These are phyloP conservation scores for Herminia tarsipennalis DNA, from an alignment of 2,888 invertebrate species.

Conservation along the genomic window DNA sequence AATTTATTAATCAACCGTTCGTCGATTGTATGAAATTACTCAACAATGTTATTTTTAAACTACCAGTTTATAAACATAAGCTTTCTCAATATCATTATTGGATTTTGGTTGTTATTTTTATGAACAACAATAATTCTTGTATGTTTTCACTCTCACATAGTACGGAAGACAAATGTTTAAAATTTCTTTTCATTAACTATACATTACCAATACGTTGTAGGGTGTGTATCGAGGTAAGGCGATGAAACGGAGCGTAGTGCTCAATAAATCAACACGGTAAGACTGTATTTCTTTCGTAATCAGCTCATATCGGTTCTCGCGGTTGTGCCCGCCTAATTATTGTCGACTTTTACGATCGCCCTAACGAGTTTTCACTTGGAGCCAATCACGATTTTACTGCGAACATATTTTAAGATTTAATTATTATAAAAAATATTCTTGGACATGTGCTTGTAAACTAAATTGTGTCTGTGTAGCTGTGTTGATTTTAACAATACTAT, in stretches of 20 bases:
- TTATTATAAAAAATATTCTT: conserved; percentile 57
- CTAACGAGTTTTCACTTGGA: conserved; percentile 84
- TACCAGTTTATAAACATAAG: conserved; percentile 17
- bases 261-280: conserved; percentile 80
- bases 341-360: conserved; percentile 83
- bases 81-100: conserved; percentile 27
- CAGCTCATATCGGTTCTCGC: conserved; percentile 82
- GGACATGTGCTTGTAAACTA: conserved; percentile 2
- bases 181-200: conserved; percentile 72
- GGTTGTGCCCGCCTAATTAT: conserved; percentile 83
- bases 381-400: conserved; percentile 83
- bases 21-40: conserved; percentile 58
- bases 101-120: conserved; percentile 46
- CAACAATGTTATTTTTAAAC: conserved; percentile 34
- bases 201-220: conserved; percentile 62
- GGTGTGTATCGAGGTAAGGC: conserved; percentile 58
- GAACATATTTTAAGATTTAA: conserved; percentile 74
- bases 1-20: conserved; percentile 44
- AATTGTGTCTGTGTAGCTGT: background rate
- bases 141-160: conserved; percentile 56
- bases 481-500: conserved; percentile 5
- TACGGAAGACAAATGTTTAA: conserved; percentile 67
- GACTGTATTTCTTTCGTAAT: conserved; percentile 85
- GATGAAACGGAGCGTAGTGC: conserved; percentile 68
- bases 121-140: conserved; percentile 49